A percentile compares a stretch with the other conserved stretches of the same genome.
Evolutionary conservation across 2,797 vertebrate genomes (phyloP).

Genomic region (Tadarida brasiliensis): DNA sequence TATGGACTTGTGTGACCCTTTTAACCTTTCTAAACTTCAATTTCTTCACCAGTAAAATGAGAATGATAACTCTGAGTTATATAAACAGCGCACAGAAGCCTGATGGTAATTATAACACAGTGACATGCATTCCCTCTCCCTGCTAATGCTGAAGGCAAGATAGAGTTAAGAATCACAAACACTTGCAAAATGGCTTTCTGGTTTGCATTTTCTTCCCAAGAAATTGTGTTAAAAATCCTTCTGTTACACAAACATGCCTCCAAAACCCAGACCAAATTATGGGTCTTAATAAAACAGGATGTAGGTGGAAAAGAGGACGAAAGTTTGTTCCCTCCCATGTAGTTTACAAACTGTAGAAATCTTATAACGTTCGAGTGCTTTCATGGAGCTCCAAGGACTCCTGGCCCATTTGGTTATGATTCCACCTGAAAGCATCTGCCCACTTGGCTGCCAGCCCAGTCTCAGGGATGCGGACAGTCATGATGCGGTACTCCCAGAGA

Average conservation of each 20-base stretch:
- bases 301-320: not conserved
- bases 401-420: not conserved
- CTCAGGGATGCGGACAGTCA: no score
- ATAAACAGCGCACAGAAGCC: not conserved
- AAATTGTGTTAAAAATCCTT: slow-evolving; percentile 43
- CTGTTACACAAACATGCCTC: not conserved
- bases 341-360: not conserved
- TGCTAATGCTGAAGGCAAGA: not conserved
- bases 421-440: not conserved
- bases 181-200: slow-evolving; percentile 9
- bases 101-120: not conserved
- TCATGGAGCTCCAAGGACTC: not conserved
- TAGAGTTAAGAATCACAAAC: slow-evolving; percentile 52
- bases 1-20: not conserved
- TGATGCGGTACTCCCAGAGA: not conserved
- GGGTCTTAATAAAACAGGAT: slow-evolving; percentile 21
- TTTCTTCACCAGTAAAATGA: slow-evolving; percentile 47
- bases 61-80: not conserved
- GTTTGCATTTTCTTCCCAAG: slow-evolving; percentile 43
- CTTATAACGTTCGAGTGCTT: not conserved
- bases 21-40: slow-evolving; percentile 34
- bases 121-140: not conserved
- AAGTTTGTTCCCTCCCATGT: not conserved
- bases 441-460: not conserved
- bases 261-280: slow-evolving; percentile 25